Conservation (phyloP, 2,113 vertebrate genomes). For the Colinus virginianus region DNA sequence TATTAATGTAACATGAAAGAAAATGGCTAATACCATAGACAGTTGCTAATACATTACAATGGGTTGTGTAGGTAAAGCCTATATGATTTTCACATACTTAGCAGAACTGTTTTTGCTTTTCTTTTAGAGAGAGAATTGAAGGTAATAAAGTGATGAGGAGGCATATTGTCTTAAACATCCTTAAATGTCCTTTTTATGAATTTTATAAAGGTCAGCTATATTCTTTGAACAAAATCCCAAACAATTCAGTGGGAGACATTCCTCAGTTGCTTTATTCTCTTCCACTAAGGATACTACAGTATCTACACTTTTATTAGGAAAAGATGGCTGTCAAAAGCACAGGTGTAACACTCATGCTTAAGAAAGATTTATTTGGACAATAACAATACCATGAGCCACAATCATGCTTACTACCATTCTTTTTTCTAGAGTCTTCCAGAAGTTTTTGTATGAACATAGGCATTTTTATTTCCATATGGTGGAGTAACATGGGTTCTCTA, state of each 20-base stretch:
- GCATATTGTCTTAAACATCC: neutral
- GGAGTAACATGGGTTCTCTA: neutral
- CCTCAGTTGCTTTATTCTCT: neutral
- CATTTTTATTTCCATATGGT: neutral
- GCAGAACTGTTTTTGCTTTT: neutral
- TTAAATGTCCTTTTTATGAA: neutral
- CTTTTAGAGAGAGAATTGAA: neutral
- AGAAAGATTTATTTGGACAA: neutral
- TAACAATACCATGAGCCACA: neutral
- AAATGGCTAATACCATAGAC: slow-evolving; percentile 48
- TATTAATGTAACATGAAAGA: slow-evolving; percentile 56
- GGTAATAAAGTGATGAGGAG: neutral
- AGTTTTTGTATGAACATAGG: neutral
- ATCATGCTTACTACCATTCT: neutral
- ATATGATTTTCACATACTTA: slow-evolving; percentile 13
- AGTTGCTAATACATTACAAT: slow-evolving; percentile 48
- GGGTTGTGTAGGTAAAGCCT: neutral
- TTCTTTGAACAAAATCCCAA: neutral
- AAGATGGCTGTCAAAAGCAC: neutral
- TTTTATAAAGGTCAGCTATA: neutral
- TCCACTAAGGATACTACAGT: neutral
- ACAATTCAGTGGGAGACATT: neutral
- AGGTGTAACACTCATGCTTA: neutral
- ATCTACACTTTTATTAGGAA: neutral
- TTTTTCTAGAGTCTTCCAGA: neutral